Evolutionary conservation across 2,888 invertebrate species (phyloP).

Genomic region (Drosophila affinis): DNA sequence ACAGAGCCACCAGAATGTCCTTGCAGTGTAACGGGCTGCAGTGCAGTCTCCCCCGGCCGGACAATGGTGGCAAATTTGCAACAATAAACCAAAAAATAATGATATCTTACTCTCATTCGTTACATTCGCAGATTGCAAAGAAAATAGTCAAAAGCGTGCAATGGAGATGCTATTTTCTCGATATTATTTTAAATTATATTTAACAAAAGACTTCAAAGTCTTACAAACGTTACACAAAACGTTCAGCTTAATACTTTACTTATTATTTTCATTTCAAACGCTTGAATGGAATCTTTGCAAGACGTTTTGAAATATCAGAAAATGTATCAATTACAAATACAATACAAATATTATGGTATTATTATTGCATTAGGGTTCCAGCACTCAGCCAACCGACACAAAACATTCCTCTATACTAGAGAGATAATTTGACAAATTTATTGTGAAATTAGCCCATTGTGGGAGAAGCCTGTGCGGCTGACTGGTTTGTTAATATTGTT

Average conservation of each 20-base stretch:
- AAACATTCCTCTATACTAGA: too few relatives aligned
- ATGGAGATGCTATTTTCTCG: background rate
- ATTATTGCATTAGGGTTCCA: too few relatives aligned
- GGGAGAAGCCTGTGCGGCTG: conserved; percentile 9
- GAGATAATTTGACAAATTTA: background rate
- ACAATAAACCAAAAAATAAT: conserved; percentile 32
- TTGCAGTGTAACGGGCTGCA: conserved; percentile 26
- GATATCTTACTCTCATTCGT: conserved; percentile 12
- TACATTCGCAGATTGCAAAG: background rate
- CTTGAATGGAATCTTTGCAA: too few relatives aligned
- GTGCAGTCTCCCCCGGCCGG: conserved; percentile 14
- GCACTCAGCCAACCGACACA: too few relatives aligned
- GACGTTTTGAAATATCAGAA: background rate
- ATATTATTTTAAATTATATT: too few relatives aligned
- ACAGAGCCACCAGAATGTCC: conserved; percentile 24
- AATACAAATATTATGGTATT: background rate
- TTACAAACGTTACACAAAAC: too few relatives aligned
- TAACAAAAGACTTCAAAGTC: too few relatives aligned
- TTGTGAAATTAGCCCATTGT: conserved; percentile 18
- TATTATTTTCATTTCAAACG: too few relatives aligned
- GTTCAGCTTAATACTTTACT: too few relatives aligned
- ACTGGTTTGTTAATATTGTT: conserved; percentile 61
- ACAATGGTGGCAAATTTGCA: conserved; percentile 50
- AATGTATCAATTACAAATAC: background rate
- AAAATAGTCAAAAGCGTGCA: background rate